Percentiles rank a stretch among this genome's conserved stretches.
These are phyloP conservation scores for Neostethus bicornis DNA, from an alignment of 2,797 vertebrate species.

Conservation along the genomic window DNA sequence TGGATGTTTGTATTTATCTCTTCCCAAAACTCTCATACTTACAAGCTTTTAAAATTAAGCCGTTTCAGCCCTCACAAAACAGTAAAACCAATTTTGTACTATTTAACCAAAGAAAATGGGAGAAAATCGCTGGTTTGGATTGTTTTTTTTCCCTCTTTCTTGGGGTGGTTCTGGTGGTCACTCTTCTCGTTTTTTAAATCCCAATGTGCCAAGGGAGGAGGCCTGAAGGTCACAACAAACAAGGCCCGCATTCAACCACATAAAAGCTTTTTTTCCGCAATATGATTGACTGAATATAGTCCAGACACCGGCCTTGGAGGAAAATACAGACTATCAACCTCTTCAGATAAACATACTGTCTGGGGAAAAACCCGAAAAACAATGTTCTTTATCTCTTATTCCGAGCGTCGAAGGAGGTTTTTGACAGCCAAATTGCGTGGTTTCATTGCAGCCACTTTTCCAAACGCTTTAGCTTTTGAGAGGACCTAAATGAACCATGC, in stretches of 20 bases:
- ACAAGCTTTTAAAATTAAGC: no score
- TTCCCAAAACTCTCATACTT: no score
- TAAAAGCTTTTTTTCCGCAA: constrained; percentile 70
- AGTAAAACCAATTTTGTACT: constrained; percentile 35
- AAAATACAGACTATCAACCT: constrained; percentile 42
- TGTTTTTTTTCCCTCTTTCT: constrained; percentile 27
- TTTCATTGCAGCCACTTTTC: constrained; percentile 23
- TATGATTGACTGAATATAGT: constrained; percentile 64
- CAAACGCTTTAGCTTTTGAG: constrained; percentile 10
- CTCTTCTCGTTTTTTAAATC: constrained; percentile 40
- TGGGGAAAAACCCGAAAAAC: constrained; percentile 15
- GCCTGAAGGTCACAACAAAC: constrained; percentile 77
- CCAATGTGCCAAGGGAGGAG: constrained; percentile 63
- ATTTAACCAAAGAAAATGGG: constrained; percentile 30
- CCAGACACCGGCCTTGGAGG: constrained; percentile 55
- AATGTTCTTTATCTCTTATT: constrained; percentile 47
- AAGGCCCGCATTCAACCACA: constrained; percentile 63
- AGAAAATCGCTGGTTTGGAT: constrained; percentile 36
- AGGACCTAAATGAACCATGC: background rate
- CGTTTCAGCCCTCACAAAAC: constrained; percentile 30
- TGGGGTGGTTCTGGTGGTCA: constrained; percentile 62
- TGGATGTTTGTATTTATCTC: no score
- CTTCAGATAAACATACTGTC: constrained; percentile 59
- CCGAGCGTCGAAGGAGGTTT: constrained; percentile 43
- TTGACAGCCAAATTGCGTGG: constrained; percentile 1